phyloP scores from a whole-genome alignment of 2,888 invertebrate genomes.

The Pinctada fucata region DNA sequence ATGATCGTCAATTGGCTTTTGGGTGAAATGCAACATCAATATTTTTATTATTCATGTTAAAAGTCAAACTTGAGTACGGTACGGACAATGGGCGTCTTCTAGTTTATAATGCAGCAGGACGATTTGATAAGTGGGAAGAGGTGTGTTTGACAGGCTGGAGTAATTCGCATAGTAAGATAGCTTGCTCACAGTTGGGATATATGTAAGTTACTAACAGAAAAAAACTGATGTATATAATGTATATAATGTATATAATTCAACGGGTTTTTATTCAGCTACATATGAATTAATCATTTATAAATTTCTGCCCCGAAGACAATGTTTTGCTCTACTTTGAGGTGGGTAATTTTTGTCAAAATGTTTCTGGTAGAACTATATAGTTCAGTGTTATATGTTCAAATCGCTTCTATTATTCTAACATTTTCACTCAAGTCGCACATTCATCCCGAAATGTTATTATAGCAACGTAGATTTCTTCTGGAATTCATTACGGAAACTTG shows the following conservation, averaged over 20 bases:
- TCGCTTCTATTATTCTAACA: too few relatives aligned
- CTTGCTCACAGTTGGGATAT: conserved; percentile 61
- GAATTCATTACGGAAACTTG: too few relatives aligned
- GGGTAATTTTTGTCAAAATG: too few relatives aligned
- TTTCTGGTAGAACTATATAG: too few relatives aligned
- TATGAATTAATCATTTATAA: background rate
- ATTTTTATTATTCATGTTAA: background rate
- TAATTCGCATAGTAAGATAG: conserved; percentile 42
- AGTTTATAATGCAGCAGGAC: conserved; percentile 47
- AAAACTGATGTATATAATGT: background rate
- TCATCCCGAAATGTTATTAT: too few relatives aligned
- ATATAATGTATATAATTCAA: background rate
- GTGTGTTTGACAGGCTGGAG: conserved; percentile 64
- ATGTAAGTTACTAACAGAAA: conserved; percentile 37
- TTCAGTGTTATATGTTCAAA: too few relatives aligned
- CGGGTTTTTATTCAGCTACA: too few relatives aligned
- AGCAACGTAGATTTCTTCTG: too few relatives aligned
- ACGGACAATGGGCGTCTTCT: conserved; percentile 47
- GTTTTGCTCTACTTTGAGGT: background rate
- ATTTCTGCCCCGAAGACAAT: background rate
- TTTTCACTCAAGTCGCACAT: too few relatives aligned
- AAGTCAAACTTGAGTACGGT: conserved; percentile 53
- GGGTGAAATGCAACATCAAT: too few relatives aligned
- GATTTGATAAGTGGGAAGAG: conserved; percentile 51
- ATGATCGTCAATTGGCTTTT: too few relatives aligned